phyloP scores from a whole-genome alignment of 1,140 invertebrate genomes.

The Globodera rostochiensis region DNA sequence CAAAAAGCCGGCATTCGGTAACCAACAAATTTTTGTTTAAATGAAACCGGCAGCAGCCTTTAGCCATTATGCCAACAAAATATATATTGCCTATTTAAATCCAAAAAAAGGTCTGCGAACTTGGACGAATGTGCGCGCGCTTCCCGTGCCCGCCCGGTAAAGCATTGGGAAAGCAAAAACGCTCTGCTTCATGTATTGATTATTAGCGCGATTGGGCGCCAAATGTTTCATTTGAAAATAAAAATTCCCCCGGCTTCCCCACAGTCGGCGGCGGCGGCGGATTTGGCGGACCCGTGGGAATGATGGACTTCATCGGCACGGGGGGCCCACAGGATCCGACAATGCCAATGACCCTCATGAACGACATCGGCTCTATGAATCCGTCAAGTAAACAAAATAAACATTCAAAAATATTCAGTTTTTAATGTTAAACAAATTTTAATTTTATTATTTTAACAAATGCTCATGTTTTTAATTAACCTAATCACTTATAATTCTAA shows the following conservation, averaged over 20 bases:
- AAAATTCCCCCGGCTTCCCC: background rate
- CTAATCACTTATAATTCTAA: too few relatives aligned
- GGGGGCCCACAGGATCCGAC: background rate
- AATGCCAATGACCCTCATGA: background rate
- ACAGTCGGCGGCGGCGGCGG: background rate
- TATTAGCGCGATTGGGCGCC: background rate
- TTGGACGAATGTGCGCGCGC: background rate
- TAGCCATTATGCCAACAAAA: too few relatives aligned
- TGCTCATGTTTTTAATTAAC: too few relatives aligned
- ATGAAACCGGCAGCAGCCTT: too few relatives aligned
- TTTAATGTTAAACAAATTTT: background rate
- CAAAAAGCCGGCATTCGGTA: too few relatives aligned
- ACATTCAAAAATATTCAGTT: background rate
- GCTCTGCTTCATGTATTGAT: background rate
- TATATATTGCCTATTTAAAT: too few relatives aligned
- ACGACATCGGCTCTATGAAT: background rate
- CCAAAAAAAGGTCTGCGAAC: background rate
- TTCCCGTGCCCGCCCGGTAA: background rate
- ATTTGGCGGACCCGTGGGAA: background rate
- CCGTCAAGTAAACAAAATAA: background rate
- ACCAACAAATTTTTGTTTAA: too few relatives aligned
- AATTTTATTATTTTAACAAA: background rate
- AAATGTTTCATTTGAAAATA: background rate
- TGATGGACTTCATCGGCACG: slow-evolving; percentile 7
- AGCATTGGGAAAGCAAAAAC: background rate